Base-by-base conservation (phyloP, 2,888 invertebrate genomes). In the Pseudanteris insignis region DNA sequence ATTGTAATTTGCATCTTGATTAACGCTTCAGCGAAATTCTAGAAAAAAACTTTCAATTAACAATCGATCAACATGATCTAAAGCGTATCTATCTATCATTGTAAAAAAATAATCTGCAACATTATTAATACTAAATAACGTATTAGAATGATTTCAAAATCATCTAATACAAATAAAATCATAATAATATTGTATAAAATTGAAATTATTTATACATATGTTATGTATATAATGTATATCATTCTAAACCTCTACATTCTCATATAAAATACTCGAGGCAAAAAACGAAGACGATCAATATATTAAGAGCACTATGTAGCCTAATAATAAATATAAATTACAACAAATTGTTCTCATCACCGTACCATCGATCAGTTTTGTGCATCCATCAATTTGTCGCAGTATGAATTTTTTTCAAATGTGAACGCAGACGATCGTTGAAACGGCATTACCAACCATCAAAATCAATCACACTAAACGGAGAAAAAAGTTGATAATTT, bases 231-330 rank as follows among this genome's bases (percentile, higher is more conserved):
- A 10, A n/a, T n/a, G n/a, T 15, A 24, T 38, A 40, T 41, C 32
- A 8, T 37, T 43, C 50, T 58, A 63, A 60, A 33, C 58, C 48
- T 65, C 66, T 67, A 67, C 67, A 26, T 24, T 58, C 29, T 64
- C 21, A 18, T 21, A 25, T 55, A 48, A 41, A 43, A 48, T 40
- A 38, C 55, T 24, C 29, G 36, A 28, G 62, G 59, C 41, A 58
- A 66, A 32, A n/a, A 47, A 41, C 40, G n/a, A 51, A 51, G 29
- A 50, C 15, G 38, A 32, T n/a, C 21, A 55, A 43, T 24, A 37
- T 8, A 36, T 24, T 43, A 48, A 40, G 38, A 55, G 33, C 18
- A 41, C 55, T 55, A 62, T 55, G 15, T 44, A 57, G 41, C 33
- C 48, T 62, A 65, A 64, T 46, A 57, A 46, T 25, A 44, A 53